A percentile compares a stretch with the other conserved stretches of the same genome.
Evolutionary conservation across 2,113 vertebrate genomes (phyloP).

Genomic region (Microtus oregoni): DNA sequence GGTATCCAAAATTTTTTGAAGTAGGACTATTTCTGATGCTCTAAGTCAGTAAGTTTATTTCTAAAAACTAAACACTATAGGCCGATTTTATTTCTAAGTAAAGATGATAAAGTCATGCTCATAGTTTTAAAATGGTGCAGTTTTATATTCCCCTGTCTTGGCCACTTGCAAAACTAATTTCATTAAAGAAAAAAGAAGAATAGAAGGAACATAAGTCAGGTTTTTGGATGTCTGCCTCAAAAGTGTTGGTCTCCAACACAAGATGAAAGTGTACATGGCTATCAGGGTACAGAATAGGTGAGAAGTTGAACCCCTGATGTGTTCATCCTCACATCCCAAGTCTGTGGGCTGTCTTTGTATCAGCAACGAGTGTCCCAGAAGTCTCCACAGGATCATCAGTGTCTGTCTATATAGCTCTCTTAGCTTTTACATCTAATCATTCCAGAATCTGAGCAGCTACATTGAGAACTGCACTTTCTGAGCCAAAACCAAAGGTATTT

Average conservation of each 20-base stretch:
- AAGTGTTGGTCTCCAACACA: background rate
- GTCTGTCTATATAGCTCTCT: too few species aligned
- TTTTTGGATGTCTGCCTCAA: background rate
- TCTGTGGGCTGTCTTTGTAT: background rate
- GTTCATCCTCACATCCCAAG: too few species aligned
- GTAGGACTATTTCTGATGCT: slow-evolving; percentile 28
- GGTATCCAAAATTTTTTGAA: slow-evolving; percentile 33
- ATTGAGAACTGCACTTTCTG: background rate
- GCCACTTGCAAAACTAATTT: background rate
- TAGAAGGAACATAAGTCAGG: background rate
- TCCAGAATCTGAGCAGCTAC: background rate
- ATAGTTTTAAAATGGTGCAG: background rate
- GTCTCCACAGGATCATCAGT: background rate
- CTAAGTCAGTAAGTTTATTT: slow-evolving; percentile 14
- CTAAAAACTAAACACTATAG: background rate
- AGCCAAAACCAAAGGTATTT: background rate
- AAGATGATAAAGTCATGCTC: slow-evolving; percentile 28
- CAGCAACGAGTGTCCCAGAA: background rate
- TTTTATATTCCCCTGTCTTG: background rate
- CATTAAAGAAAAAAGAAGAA: background rate
- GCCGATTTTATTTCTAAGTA: slow-evolving; percentile 45
- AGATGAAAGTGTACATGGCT: background rate
- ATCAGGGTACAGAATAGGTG: background rate
- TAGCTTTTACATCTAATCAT: background rate
- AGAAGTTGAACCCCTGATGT: background rate